These are phyloP conservation scores for Xestobium rufovillosum DNA, from an alignment of 2,888 invertebrate species.

Conservation along the genomic window DNA sequence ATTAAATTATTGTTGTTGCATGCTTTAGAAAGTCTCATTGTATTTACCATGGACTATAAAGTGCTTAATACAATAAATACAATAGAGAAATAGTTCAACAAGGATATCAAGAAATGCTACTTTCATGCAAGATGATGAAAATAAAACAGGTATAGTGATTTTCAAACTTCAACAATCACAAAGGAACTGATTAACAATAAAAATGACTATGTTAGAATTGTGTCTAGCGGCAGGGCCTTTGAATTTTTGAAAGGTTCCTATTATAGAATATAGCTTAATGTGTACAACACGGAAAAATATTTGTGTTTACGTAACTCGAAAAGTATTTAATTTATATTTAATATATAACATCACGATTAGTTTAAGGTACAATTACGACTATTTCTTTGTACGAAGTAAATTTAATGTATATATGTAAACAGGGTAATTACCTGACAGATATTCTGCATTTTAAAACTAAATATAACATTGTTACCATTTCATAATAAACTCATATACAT, in stretches of 20 bases:
- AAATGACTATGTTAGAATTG: conserved; percentile 40
- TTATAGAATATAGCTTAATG: conserved; percentile 35
- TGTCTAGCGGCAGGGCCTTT: conserved; percentile 43
- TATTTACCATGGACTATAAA: no score
- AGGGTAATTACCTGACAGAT: conserved; percentile 18
- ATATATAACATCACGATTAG: conserved; percentile 5
- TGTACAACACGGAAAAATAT: conserved; percentile 33
- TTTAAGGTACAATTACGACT: conserved; percentile 8
- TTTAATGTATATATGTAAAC: conserved; percentile 26
- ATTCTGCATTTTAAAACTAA: conserved; percentile 11
- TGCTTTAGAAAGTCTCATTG: no score
- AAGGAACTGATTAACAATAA: conserved; percentile 15
- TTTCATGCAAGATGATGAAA: no score
- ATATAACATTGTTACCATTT: conserved; percentile 26
- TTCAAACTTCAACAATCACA: conserved; percentile 28
- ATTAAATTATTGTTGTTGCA: no score
- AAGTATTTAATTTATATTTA: conserved; percentile 31
- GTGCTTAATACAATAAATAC: no score
- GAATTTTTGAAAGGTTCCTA: conserved; percentile 35
- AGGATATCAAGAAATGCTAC: no score
- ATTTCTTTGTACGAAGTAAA: conserved; percentile 13
- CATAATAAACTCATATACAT: no score
- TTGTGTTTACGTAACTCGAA: conserved; percentile 29
- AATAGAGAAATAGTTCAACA: no score
- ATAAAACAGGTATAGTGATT: no score